phyloP scores from a whole-genome alignment of 2,888 invertebrate genomes.

The Drosophila colorata region DNA sequence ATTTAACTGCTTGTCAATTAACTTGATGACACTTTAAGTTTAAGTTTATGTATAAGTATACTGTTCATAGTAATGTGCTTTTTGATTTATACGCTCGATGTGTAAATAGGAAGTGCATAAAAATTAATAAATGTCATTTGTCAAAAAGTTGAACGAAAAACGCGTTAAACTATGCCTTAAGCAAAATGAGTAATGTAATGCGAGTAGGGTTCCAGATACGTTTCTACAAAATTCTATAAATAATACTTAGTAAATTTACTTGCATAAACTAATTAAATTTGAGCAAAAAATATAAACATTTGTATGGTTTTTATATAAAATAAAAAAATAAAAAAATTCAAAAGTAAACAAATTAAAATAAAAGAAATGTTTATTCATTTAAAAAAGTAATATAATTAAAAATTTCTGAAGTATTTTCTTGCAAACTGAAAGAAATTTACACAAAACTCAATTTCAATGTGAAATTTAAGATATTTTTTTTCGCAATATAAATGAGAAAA shows the following conservation, averaged over 20 bases:
- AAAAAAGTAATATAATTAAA: too few species aligned
- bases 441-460: slow-evolving; percentile 20
- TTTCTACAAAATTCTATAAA: too few species aligned
- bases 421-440: too few species aligned
- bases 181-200: too few species aligned
- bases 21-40: slow-evolving; percentile 62
- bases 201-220: too few species aligned
- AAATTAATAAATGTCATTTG: slow-evolving; percentile 32
- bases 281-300: not conserved
- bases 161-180: slow-evolving; percentile 27
- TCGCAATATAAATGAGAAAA: slow-evolving; percentile 10
- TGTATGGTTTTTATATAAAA: not conserved
- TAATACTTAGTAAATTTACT: too few species aligned
- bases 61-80: slow-evolving; percentile 32
- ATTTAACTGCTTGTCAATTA: slow-evolving; percentile 54
- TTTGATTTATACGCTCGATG: slow-evolving; percentile 47
- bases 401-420: too few species aligned
- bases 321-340: not conserved
- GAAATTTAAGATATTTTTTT: slow-evolving; percentile 41
- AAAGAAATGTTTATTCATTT: not conserved
- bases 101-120: slow-evolving; percentile 37
- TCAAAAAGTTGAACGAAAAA: slow-evolving; percentile 41
- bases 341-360: not conserved
- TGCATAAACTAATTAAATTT: too few species aligned
- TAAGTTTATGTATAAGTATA: not conserved